These are phyloP conservation scores for Paratilapia polleni DNA, from an alignment of 2,113 vertebrate genomes.

Conservation along the genomic window DNA sequence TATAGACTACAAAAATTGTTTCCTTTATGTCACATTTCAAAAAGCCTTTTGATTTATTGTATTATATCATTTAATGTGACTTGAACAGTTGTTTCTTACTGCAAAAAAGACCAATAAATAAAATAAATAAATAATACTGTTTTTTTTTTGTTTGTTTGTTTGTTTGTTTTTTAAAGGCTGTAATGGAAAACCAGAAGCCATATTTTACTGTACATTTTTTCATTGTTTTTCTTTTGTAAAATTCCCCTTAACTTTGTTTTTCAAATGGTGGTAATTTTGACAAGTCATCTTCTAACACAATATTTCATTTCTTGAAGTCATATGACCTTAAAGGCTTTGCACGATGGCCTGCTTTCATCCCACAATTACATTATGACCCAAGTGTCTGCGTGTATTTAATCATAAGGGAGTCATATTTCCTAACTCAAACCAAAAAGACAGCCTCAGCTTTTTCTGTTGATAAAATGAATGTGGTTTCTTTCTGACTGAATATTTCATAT, in stretches of 20 bases:
- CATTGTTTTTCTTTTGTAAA: neutral
- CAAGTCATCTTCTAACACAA: conserved; percentile 12
- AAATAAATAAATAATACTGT: neutral
- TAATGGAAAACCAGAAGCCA: too few species aligned
- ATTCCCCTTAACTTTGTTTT: neutral
- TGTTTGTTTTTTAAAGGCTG: too few species aligned
- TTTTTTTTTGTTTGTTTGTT: too few species aligned
- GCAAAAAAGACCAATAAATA: neutral
- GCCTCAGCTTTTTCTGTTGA: neutral
- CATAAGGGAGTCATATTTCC: conserved; percentile 38
- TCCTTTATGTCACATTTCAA: too few species aligned
- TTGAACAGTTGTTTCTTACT: neutral
- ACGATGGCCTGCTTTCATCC: conserved; percentile 7
- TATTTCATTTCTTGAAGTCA: conserved; percentile 15
- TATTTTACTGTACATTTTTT: too few species aligned
- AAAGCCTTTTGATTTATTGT: neutral
- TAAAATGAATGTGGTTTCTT: neutral
- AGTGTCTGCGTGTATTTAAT: conserved; percentile 17
- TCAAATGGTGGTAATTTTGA: neutral
- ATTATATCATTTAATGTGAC: neutral
- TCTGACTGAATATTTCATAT: neutral
- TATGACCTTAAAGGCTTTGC: conserved; percentile 5
- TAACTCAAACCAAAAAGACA: neutral
- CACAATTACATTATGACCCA: neutral
- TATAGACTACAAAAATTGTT: neutral